Conservation (phyloP, 2,888 invertebrate species). For the Leucophenga montana region DNA sequence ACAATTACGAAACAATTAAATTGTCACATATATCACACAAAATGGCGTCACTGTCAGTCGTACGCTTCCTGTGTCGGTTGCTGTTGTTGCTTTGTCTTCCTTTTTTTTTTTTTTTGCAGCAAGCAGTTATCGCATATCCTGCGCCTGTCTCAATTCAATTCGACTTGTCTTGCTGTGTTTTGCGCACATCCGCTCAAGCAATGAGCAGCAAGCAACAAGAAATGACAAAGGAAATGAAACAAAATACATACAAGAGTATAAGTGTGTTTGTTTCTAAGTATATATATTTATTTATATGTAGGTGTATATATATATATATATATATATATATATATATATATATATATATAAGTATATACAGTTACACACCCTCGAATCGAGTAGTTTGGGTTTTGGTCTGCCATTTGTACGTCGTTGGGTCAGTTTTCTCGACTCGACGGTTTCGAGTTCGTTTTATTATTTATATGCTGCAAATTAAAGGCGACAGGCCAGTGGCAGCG, state of each 20-base stretch:
- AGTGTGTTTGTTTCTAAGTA: no score
- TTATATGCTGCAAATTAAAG: conserved; percentile 64
- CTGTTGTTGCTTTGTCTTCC: not conserved
- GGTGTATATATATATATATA: no score
- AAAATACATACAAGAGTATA: not conserved
- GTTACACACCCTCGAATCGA: no score
- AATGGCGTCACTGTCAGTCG: conserved; percentile 9
- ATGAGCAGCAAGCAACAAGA: conserved; percentile 2
- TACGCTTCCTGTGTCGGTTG: conserved; percentile 6
- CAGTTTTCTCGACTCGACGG: not conserved
- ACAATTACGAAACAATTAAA: conserved; percentile 65
- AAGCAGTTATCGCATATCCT: conserved; percentile 28
- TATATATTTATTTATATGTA: no score
- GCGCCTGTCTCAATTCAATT: conserved; percentile 12
- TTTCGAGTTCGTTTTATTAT: conserved; percentile 50
- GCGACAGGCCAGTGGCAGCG: conserved; percentile 30
- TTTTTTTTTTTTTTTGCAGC: not conserved
- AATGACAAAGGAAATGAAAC: conserved; percentile 14
- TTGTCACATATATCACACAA: conserved; percentile 54
- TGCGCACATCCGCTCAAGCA: conserved; percentile 4
- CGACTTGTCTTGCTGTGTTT: conserved; percentile 16
- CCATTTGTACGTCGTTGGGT: not conserved
- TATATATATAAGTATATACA: no score
- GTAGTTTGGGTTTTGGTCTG: no score
- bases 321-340: no score